Conservation (phyloP, 2,797 vertebrate species). For the Bryconaethiops microstoma region DNA sequence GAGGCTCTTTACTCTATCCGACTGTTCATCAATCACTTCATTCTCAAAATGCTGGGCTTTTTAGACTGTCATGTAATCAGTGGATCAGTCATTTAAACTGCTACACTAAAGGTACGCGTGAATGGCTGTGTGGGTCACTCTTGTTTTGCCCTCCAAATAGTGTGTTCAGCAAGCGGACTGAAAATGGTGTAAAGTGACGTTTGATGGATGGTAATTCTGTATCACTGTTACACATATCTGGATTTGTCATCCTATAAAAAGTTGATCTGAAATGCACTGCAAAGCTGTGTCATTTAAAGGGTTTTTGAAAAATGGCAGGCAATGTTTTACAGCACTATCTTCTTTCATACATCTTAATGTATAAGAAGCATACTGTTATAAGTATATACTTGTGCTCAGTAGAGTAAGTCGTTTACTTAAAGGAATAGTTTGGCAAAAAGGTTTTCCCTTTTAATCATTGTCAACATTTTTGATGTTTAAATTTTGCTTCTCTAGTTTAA, state of each 20-base stretch:
- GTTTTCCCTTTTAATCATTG: too few relatives aligned
- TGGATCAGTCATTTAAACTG: constrained; percentile 5
- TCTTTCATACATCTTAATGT: too few relatives aligned
- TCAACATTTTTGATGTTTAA: too few relatives aligned
- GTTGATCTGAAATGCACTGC: background rate
- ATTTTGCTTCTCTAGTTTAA: too few relatives aligned
- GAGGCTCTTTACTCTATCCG: constrained; percentile 60
- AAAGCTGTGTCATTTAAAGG: background rate
- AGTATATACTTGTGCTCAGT: too few relatives aligned
- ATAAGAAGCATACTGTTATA: too few relatives aligned
- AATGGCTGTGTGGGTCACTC: background rate
- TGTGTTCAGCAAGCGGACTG: background rate
- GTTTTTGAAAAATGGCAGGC: background rate
- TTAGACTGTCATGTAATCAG: constrained; percentile 24
- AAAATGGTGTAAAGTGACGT: constrained; percentile 18
- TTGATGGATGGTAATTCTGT: constrained; percentile 3
- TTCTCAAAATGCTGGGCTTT: constrained; percentile 60
- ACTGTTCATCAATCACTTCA: constrained; percentile 76
- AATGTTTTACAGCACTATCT: background rate
- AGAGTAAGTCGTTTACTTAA: too few relatives aligned
- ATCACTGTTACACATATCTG: background rate
- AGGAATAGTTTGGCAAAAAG: too few relatives aligned
- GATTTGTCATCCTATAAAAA: background rate
- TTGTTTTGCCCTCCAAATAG: constrained; percentile 13
- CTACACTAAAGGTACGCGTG: constrained; percentile 7